Evolutionary conservation across 2,888 invertebrate species (phyloP), one percentile per base, ranked within the genome.

Genomic region (Andrena flavipes): DNA sequence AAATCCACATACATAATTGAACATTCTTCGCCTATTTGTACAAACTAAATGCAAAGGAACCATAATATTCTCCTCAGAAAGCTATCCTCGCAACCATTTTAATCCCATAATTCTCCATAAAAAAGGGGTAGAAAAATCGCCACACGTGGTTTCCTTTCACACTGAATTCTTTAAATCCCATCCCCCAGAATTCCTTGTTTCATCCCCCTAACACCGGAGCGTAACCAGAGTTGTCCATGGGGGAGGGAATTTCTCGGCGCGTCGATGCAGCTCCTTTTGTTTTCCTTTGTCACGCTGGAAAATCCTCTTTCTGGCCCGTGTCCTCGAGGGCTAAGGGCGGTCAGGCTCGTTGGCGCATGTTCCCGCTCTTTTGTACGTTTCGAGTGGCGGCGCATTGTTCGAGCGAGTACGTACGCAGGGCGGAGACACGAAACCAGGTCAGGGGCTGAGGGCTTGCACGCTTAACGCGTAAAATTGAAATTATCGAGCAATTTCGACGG

Each of bases 401-500:
- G 60, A 30, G 76, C 87, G 85, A 85, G 84, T 84, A 82, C 79
- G 72, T 76, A 75, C 85, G 85, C 87, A 77, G 76, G 76, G 49
- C 86, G 80, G 77, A 62, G 76, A 65, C 85, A 84, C 84, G 85
- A 84, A 92, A 91, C 86, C 88, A 87, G 91, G 91, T 92, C 91
- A 91, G 87, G 88, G 87, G 87, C 87, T 80, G 90, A 84, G 86
- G 84, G 88, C 84, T 89, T 85, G 64, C 71, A 84, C 89, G 90
- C 89, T 91, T 86, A 89, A 90, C 90, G 90, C 89, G 90, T 92
- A 89, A 91, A 92, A 90, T 91, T 89, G 88, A 87, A 91, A 87
- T 88, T 92, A 92, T 92, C 91, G 91, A 92, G 91, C 91, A 90
- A 91, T 91, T 89, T 87, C 89, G 73, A 88, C 83, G 82, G 89